These are phyloP conservation scores for Cryptoleucopteryx plumbea DNA, from an alignment of 2,113 vertebrate species.

Conservation along the genomic window DNA sequence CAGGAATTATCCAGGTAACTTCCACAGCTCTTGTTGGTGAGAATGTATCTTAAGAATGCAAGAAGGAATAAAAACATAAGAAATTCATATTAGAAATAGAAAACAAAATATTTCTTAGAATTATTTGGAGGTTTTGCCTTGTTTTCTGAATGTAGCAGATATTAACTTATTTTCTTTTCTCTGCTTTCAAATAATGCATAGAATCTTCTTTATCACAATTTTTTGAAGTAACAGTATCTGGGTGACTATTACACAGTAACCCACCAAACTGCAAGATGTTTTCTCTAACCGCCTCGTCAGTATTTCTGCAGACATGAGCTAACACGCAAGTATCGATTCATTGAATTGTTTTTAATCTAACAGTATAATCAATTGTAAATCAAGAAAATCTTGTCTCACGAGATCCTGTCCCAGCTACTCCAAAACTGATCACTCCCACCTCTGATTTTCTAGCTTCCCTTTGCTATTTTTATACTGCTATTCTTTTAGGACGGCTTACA, in stretches of 20 bases:
- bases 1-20: neutral
- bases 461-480: neutral
- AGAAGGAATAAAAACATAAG: fast-evolving
- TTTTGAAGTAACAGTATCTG: neutral
- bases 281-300: neutral
- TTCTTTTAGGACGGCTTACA: neutral
- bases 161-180: neutral
- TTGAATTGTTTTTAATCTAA: neutral
- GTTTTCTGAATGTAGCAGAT: neutral
- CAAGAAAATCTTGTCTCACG: neutral
- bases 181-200: neutral
- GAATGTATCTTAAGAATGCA: neutral
- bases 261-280: neutral
- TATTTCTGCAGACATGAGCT: neutral
- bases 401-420: neutral
- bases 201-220: neutral
- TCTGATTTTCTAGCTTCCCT: neutral
- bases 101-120: neutral
- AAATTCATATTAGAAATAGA: neutral
- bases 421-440: neutral
- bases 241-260: neutral
- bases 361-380: neutral
- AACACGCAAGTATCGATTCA: neutral
- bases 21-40: neutral
- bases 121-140: fast-evolving